These are phyloP conservation scores for Smittia aterrima DNA, from an alignment of 2,888 invertebrate species.

Conservation along the genomic window DNA sequence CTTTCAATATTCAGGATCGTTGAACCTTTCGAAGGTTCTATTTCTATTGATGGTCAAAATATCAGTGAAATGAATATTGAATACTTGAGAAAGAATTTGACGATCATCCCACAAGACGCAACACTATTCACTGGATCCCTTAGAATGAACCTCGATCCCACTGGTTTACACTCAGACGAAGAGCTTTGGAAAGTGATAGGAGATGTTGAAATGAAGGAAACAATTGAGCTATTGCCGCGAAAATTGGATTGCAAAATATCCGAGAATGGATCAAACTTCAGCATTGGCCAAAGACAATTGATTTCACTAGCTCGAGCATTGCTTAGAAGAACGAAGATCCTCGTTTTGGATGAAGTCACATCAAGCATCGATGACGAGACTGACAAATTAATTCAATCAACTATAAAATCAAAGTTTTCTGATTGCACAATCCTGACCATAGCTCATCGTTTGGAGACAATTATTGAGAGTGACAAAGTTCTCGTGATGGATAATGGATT, in stretches of 20 bases:
- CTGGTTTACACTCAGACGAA: constrained; percentile 54
- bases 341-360: constrained; percentile 57
- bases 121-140: constrained; percentile 60
- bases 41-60: constrained; percentile 54
- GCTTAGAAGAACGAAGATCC: constrained; percentile 55
- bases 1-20: constrained; percentile 83
- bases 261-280: constrained; percentile 51
- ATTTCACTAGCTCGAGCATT: constrained; percentile 56
- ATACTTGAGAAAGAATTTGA: constrained; percentile 52
- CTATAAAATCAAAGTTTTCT: constrained; percentile 69
- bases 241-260: constrained; percentile 49
- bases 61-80: constrained; percentile 55
- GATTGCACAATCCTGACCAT: constrained; percentile 88
- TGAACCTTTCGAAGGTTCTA: constrained; percentile 58
- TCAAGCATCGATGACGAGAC: constrained; percentile 58
- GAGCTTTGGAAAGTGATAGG: constrained; percentile 58
- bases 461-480: constrained; percentile 84
- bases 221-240: constrained; percentile 47
- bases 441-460: constrained; percentile 89
- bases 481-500: constrained; percentile 65
- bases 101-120: constrained; percentile 60
- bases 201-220: constrained; percentile 55
- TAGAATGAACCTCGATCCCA: constrained; percentile 60
- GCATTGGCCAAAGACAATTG: constrained; percentile 56
- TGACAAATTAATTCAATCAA: neutral